phyloP scores from a whole-genome alignment of 2,888 invertebrate genomes.

The Athrips mouffetella region DNA sequence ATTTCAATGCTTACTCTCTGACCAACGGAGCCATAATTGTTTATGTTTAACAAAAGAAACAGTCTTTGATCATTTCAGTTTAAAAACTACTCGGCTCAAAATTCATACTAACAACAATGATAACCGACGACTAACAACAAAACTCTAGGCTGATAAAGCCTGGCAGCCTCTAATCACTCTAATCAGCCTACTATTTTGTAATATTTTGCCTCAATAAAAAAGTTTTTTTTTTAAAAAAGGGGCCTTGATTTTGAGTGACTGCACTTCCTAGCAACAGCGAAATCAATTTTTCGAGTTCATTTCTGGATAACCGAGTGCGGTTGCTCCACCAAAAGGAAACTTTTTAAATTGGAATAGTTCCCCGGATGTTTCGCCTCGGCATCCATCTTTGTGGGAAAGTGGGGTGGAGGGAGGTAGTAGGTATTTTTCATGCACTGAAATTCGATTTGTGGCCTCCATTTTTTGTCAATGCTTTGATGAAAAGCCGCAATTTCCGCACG shows the following conservation, averaged over 20 bases:
- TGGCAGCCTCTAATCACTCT: too few species aligned
- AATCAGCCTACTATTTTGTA: too few species aligned
- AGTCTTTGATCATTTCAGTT: too few species aligned
- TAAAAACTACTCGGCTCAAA: too few species aligned
- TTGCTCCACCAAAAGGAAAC: constrained; percentile 61
- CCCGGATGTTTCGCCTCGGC: constrained; percentile 59
- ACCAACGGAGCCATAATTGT: too few species aligned
- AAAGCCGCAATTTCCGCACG: constrained; percentile 10
- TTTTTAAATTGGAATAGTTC: constrained; percentile 75
- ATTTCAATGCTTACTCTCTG: too few species aligned
- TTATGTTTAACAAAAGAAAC: too few species aligned
- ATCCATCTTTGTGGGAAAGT: constrained; percentile 62
- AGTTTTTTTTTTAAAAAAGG: too few species aligned
- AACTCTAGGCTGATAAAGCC: too few species aligned
- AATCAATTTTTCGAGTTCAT: constrained; percentile 52
- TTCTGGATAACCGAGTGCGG: constrained; percentile 49
- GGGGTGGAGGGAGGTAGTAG: constrained; percentile 36
- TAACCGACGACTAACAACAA: too few species aligned
- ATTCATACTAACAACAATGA: too few species aligned
- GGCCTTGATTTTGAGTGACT: not conserved
- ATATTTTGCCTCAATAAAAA: too few species aligned
- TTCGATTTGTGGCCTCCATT: constrained; percentile 53
- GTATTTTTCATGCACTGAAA: constrained; percentile 56
- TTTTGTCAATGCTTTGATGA: constrained; percentile 44
- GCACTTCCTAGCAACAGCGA: constrained; percentile 15